These are phyloP conservation scores for Rhinatrema bivittatum DNA, from an alignment of 2,797 vertebrate genomes.

Conservation along the genomic window DNA sequence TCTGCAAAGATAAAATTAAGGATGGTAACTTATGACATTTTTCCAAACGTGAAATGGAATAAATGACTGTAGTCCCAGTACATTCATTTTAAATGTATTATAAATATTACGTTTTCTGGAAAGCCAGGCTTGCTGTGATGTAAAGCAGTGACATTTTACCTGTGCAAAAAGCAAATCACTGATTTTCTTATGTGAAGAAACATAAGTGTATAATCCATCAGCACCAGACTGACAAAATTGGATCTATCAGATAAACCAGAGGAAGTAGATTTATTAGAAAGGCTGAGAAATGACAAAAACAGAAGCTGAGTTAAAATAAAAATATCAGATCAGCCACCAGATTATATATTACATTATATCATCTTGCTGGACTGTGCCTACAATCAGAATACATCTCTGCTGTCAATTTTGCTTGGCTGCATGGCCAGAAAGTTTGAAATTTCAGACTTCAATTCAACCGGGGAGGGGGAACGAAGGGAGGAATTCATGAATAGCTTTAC, in stretches of 20 bases:
- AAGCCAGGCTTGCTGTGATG: neutral
- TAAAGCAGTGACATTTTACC: constrained; percentile 1
- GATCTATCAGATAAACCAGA: constrained; percentile 3
- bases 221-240: constrained; percentile 1
- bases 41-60: neutral
- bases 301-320: constrained; percentile 10
- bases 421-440: constrained; percentile 8
- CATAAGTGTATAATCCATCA: constrained; percentile 7
- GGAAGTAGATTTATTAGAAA: constrained; percentile 7
- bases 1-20: neutral
- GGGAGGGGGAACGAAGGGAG: neutral
- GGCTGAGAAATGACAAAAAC: constrained; percentile 11
- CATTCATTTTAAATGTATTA: constrained; percentile 14
- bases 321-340: neutral
- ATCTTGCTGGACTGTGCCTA: constrained; percentile 14
- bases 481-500: neutral
- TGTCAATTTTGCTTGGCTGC: constrained; percentile 6
- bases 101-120: neutral
- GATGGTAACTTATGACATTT: neutral
- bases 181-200: neutral
- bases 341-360: constrained; percentile 1
- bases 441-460: constrained; percentile 19
- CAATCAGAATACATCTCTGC: constrained; percentile 14
- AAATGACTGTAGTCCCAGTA: neutral
- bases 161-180: neutral